Evolutionary conservation across 1,140 invertebrate genomes (phyloP).

Genomic region (Nymphalis io): DNA sequence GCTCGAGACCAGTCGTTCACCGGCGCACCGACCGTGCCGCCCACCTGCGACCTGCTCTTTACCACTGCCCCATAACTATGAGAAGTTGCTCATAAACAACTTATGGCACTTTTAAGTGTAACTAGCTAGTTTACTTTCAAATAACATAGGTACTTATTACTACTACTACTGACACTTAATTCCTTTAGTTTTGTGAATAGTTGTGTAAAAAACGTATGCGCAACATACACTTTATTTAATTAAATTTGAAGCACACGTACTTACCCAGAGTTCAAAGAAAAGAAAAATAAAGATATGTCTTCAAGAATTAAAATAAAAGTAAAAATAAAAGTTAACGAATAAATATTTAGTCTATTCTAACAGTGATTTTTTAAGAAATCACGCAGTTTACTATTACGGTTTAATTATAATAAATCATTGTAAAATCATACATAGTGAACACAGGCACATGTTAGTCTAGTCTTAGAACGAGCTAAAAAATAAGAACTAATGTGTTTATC

Average conservation of each 20-base stretch:
- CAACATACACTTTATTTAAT: not conserved
- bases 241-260: not conserved
- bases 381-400: too few relatives aligned
- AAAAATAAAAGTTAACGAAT: too few relatives aligned
- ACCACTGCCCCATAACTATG: slow-evolving; percentile 34
- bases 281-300: too few relatives aligned
- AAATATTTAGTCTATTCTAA: too few relatives aligned
- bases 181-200: not conserved
- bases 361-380: too few relatives aligned
- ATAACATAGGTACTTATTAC: not conserved
- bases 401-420: too few relatives aligned
- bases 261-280: not conserved
- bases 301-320: too few relatives aligned
- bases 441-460: not conserved
- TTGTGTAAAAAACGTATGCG: not conserved
- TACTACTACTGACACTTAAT: not conserved
- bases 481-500: slow-evolving; percentile 34
- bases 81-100: slow-evolving; percentile 12
- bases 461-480: slow-evolving; percentile 34
- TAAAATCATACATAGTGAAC: too few relatives aligned
- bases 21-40: slow-evolving; percentile 42
- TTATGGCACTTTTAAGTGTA: slow-evolving; percentile 8
- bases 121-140: not conserved
- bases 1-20: slow-evolving; percentile 54
- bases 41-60: slow-evolving; percentile 50